Evolutionary conservation across 2,113 vertebrate species (phyloP).

Genomic region (Pelobates fuscus): DNA sequence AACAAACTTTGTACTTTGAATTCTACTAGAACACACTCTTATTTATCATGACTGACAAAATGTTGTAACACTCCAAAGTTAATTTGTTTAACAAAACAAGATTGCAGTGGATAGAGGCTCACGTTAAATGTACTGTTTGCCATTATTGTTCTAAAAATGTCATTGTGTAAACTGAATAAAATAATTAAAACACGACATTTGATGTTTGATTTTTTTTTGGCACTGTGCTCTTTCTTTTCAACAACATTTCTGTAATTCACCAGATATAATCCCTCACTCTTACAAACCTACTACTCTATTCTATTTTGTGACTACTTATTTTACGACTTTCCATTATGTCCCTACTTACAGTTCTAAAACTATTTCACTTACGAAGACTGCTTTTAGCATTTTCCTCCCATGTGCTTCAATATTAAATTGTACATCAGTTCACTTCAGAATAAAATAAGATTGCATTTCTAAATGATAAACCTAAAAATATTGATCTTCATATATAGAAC

Average conservation of each 20-base stretch:
- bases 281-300: not conserved
- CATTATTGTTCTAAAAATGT: not conserved
- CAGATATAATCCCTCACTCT: not conserved
- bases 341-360: slow-evolving; percentile 19
- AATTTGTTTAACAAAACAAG: too few relatives aligned
- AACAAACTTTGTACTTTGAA: too few relatives aligned
- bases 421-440: not conserved
- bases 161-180: not conserved
- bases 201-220: not conserved
- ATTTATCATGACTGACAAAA: too few relatives aligned
- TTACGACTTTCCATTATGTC: slow-evolving; percentile 31
- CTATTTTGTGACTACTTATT: slow-evolving; percentile 1
- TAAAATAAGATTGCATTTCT: not conserved
- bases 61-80: too few relatives aligned
- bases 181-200: not conserved
- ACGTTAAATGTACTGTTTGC: not conserved
- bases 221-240: not conserved
- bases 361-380: not conserved
- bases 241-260: slow-evolving; percentile 21
- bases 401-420: slow-evolving; percentile 12
- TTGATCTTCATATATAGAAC: too few relatives aligned
- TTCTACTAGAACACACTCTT: too few relatives aligned
- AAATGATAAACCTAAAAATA: too few relatives aligned
- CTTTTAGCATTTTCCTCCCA: slow-evolving; percentile 27
- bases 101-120: too few relatives aligned